Evolutionary conservation across 1,140 invertebrate genomes (phyloP).

Genomic region (Odontomachus brunneus): DNA sequence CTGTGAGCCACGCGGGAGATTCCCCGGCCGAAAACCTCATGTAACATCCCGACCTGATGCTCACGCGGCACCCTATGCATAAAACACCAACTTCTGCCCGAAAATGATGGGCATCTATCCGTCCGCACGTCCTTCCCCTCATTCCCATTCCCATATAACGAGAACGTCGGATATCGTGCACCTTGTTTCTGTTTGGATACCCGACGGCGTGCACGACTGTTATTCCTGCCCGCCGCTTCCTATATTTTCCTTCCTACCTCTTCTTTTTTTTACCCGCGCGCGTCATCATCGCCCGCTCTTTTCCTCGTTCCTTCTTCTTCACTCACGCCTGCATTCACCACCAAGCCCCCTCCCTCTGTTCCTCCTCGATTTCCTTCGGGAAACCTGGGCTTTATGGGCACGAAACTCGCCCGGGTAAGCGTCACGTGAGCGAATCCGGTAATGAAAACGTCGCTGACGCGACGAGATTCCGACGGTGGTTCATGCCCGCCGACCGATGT

Average conservation of each 20-base stretch:
- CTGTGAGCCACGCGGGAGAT: background rate
- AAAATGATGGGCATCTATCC: conserved; percentile 54
- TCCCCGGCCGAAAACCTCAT: conserved; percentile 8
- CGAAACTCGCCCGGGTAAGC: conserved; percentile 29
- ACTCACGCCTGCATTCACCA: background rate
- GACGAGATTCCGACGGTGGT: conserved; percentile 43
- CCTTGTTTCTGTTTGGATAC: conserved; percentile 52
- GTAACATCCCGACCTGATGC: background rate
- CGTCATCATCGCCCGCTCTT: conserved; percentile 26
- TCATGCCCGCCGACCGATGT: conserved; percentile 21
- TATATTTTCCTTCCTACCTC: conserved; percentile 44
- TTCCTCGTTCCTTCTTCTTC: background rate
- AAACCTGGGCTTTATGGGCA: conserved; percentile 43
- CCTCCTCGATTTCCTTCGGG: conserved; percentile 14
- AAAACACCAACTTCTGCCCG: conserved; percentile 43
- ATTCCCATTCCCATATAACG: conserved; percentile 42
- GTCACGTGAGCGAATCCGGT: conserved; percentile 49
- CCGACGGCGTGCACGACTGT: conserved; percentile 29
- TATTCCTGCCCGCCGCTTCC: conserved; percentile 23
- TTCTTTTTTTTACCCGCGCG: conserved; percentile 12
- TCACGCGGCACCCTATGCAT: conserved; percentile 29
- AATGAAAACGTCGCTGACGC: conserved; percentile 65
- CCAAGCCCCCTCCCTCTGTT: background rate
- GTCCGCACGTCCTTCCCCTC: conserved; percentile 16
- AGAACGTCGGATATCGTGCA: conserved; percentile 42